Conservation (phyloP, 2,797 vertebrate genomes). For the Rhyacichthys aspro region DNA sequence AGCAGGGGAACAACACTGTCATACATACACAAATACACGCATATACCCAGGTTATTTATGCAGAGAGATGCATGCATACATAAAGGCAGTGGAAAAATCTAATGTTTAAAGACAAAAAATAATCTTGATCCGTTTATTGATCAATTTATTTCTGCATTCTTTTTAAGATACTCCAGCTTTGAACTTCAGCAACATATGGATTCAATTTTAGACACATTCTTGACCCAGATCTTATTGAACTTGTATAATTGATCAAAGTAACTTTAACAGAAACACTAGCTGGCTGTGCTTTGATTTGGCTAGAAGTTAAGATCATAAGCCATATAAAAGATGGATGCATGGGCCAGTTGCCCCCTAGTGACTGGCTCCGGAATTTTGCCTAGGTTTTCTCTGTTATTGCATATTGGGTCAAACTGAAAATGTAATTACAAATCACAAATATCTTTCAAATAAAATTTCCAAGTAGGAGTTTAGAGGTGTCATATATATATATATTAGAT, state of each 20-base stretch:
- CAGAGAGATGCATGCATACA: constrained; percentile 48
- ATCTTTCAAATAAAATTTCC: too few relatives aligned
- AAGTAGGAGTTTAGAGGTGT: too few relatives aligned
- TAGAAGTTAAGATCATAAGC: too few relatives aligned
- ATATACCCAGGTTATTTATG: constrained; percentile 41
- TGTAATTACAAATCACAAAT: too few relatives aligned
- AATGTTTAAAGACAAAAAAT: neutral
- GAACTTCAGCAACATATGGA: neutral
- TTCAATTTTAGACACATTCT: neutral
- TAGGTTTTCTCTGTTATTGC: too few relatives aligned
- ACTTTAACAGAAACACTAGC: neutral
- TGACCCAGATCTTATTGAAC: neutral
- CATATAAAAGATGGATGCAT: too few relatives aligned
- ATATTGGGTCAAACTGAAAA: too few relatives aligned
- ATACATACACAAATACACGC: constrained; percentile 13
- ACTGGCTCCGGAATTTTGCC: too few relatives aligned
- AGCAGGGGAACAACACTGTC: constrained; percentile 45
- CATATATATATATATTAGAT: too few relatives aligned
- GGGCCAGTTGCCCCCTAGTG: too few relatives aligned
- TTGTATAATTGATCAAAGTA: neutral
- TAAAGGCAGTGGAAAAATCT: constrained; percentile 39
- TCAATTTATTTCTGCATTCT: constrained; percentile 38
- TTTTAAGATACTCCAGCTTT: neutral
- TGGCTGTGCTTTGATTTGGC: too few relatives aligned
- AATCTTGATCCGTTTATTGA: constrained; percentile 15